These are phyloP conservation scores for Hyaena hyaena DNA, from an alignment of 2,113 vertebrate species.

Conservation along the genomic window DNA sequence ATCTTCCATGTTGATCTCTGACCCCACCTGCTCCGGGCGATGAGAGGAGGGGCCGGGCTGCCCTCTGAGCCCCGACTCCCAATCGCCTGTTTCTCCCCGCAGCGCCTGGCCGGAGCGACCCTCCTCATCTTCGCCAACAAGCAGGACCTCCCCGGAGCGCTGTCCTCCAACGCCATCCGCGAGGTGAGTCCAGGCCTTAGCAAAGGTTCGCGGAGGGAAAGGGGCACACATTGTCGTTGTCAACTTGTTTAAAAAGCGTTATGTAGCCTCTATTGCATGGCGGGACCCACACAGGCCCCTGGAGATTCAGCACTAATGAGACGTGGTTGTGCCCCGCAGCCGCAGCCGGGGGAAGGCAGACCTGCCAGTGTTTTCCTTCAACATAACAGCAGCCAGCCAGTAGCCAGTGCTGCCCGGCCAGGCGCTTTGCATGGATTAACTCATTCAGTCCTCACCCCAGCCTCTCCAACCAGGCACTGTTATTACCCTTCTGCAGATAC, in stretches of 20 bases:
- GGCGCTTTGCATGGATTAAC: neutral
- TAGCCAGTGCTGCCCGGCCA: accelerated
- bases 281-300: neutral
- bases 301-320: neutral
- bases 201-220: neutral
- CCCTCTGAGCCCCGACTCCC: neutral
- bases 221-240: neutral
- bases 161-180: conserved; percentile 90
- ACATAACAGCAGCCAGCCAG: accelerated
- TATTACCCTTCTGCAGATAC: neutral
- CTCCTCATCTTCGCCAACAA: conserved; percentile 96
- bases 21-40: neutral
- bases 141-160: conserved; percentile 92
- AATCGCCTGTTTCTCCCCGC: neutral
- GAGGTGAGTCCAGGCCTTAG: conserved; percentile 84
- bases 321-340: no score
- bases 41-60: no score
- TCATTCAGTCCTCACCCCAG: neutral
- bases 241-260: neutral
- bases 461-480: neutral
- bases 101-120: conserved; percentile 94
- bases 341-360: neutral
- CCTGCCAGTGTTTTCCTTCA: neutral
- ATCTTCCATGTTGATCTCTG: neutral
- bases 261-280: neutral